These are phyloP conservation scores for Pachycephus smyrnensis DNA, from an alignment of 2,888 invertebrate species.

Conservation along the genomic window DNA sequence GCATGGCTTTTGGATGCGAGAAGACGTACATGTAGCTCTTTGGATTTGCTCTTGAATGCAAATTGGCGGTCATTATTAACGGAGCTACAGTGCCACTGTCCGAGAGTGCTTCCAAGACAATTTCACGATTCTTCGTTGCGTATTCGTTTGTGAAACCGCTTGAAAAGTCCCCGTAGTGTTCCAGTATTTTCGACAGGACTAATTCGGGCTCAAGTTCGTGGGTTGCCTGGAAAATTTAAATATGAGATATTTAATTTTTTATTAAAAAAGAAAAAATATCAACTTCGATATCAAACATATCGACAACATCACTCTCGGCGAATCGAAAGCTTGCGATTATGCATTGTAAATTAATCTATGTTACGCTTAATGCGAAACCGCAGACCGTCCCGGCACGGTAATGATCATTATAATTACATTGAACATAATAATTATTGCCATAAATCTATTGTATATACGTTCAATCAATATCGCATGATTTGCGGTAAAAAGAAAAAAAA, in stretches of 20 bases:
- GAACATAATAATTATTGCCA: background rate
- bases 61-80: slow-evolving; percentile 79
- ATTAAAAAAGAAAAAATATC: background rate
- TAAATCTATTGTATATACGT: background rate
- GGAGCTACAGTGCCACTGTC: slow-evolving; percentile 91
- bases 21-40: slow-evolving; percentile 91
- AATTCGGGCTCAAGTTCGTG: slow-evolving; percentile 60
- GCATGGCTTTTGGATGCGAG: slow-evolving; percentile 84
- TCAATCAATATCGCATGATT: background rate
- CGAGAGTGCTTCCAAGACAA: slow-evolving; percentile 87
- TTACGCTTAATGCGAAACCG: too few relatives aligned
- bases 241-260: background rate
- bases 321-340: too few relatives aligned
- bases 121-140: slow-evolving; percentile 77
- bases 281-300: too few relatives aligned
- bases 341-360: too few relatives aligned
- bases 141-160: slow-evolving; percentile 72
- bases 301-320: too few relatives aligned
- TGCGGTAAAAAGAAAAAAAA: background rate
- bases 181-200: slow-evolving; percentile 56
- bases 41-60: slow-evolving; percentile 80
- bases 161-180: slow-evolving; percentile 64
- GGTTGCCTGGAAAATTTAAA: slow-evolving; percentile 48
- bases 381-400: too few relatives aligned
- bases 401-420: background rate